Conservation (phyloP, 2,113 vertebrate genomes). For the Toxotes chatareus region DNA sequence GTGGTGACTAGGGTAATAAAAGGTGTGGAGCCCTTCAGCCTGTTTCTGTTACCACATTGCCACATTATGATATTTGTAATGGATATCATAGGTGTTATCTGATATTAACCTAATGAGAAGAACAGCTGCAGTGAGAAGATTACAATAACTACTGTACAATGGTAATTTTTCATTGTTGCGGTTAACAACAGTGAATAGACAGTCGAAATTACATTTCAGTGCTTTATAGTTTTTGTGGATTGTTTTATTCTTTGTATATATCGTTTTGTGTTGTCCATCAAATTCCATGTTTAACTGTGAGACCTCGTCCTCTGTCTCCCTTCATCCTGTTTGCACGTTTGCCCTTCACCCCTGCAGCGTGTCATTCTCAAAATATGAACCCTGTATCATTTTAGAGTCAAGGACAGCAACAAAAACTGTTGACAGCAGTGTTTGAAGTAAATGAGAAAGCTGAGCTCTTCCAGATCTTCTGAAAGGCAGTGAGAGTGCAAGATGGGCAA, state of each 20-base stretch:
- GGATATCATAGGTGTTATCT: not conserved
- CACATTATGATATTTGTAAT: not conserved
- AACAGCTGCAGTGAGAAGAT: not conserved
- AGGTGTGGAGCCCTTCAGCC: not conserved
- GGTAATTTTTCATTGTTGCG: not conserved
- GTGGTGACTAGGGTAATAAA: not conserved
- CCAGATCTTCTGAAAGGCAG: constrained; percentile 58
- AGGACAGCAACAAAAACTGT: constrained; percentile 77
- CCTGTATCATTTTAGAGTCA: constrained; percentile 60
- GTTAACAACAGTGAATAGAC: not conserved
- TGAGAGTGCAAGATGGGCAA: constrained; percentile 70
- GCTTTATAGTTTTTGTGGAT: not conserved
- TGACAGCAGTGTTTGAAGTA: constrained; percentile 80
- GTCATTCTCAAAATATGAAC: constrained; percentile 62
- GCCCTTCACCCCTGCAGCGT: constrained; percentile 44
- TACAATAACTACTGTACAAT: not conserved
- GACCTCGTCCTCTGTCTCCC: constrained; percentile 19
- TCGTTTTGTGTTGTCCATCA: constrained; percentile 7
- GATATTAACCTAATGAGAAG: not conserved
- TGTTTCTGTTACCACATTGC: not conserved
- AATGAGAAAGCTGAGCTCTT: constrained; percentile 77
- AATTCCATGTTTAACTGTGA: constrained; percentile 15
- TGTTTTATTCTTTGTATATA: not conserved
- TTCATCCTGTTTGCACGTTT: constrained; percentile 45
- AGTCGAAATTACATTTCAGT: not conserved